Conservation (phyloP, 92 coral and sea anemone genomes). For the Porites cylindrica region DNA sequence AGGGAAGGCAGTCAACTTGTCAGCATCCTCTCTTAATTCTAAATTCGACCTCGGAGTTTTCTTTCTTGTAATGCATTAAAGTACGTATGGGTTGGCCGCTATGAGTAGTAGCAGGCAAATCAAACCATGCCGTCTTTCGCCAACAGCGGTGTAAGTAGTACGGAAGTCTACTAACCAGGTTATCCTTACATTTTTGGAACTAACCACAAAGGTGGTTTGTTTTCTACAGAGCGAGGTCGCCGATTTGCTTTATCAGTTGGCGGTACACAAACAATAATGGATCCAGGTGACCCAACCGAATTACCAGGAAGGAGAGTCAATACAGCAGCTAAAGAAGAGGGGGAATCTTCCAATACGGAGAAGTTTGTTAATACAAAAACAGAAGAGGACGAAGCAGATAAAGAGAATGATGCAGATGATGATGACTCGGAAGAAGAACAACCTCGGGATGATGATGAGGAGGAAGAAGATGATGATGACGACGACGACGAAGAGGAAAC, state of each 20-base stretch:
- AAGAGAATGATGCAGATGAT: conserved; percentile 55
- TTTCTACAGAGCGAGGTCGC: conserved; percentile 90
- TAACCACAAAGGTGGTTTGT: background rate
- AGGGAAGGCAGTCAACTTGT: too few relatives aligned
- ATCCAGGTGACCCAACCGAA: conserved; percentile 49
- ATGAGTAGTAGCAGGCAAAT: too few relatives aligned
- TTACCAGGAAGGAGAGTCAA: conserved; percentile 49
- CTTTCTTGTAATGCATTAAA: too few relatives aligned
- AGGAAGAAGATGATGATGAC: conserved; percentile 36
- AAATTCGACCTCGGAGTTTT: too few relatives aligned
- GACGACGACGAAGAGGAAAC: conserved; percentile 57
- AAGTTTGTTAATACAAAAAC: conserved; percentile 54
- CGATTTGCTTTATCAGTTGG: conserved; percentile 86
- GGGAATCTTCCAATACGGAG: conserved; percentile 57
- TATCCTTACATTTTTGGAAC: background rate
- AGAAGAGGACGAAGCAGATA: conserved; percentile 62
- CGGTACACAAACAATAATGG: conserved; percentile 73
- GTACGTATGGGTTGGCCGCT: too few relatives aligned
- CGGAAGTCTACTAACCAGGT: too few relatives aligned
- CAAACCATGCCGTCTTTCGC: too few relatives aligned
- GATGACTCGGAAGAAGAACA: conserved; percentile 20
- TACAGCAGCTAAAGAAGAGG: conserved; percentile 52
- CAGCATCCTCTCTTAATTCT: too few relatives aligned
- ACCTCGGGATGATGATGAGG: conserved; percentile 16
- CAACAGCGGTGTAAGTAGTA: too few relatives aligned